Evolutionary conservation across 2,113 vertebrate genomes (phyloP).

Genomic region (Vombatus ursinus): DNA sequence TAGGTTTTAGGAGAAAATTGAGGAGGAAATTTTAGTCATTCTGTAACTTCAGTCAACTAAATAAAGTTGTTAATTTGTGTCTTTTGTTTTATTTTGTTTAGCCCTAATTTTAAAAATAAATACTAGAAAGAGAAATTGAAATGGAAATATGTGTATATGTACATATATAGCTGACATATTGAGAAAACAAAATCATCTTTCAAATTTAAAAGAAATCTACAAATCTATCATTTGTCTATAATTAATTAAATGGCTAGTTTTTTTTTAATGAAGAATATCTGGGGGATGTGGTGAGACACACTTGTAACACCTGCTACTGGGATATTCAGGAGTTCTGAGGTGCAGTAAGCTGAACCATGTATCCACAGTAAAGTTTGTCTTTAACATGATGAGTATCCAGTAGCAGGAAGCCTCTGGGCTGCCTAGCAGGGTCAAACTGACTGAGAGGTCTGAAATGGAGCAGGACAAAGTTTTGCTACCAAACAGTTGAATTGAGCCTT

Average conservation of each 20-base stretch:
- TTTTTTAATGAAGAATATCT: not conserved
- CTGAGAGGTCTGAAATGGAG: too few relatives aligned
- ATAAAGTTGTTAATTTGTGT: not conserved
- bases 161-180: not conserved
- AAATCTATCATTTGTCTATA: not conserved
- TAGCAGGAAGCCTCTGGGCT: too few relatives aligned
- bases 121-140: slow-evolving; percentile 34
- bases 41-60: not conserved
- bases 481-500: too few relatives aligned
- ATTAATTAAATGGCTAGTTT: not conserved
- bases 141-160: not conserved
- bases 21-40: not conserved
- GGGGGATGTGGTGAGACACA: not conserved
- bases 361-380: too few relatives aligned
- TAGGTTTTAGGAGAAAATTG: not conserved
- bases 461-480: too few relatives aligned
- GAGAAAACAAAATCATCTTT: not conserved
- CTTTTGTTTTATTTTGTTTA: slow-evolving; percentile 22
- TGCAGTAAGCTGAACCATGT: too few relatives aligned
- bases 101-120: slow-evolving; percentile 20
- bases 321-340: too few relatives aligned
- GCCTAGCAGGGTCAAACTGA: too few relatives aligned
- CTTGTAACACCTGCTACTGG: too few relatives aligned
- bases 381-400: too few relatives aligned
- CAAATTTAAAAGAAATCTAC: not conserved